phyloP scores from a whole-genome alignment of 2,797 vertebrate genomes.

The Jordanella pulchra region DNA sequence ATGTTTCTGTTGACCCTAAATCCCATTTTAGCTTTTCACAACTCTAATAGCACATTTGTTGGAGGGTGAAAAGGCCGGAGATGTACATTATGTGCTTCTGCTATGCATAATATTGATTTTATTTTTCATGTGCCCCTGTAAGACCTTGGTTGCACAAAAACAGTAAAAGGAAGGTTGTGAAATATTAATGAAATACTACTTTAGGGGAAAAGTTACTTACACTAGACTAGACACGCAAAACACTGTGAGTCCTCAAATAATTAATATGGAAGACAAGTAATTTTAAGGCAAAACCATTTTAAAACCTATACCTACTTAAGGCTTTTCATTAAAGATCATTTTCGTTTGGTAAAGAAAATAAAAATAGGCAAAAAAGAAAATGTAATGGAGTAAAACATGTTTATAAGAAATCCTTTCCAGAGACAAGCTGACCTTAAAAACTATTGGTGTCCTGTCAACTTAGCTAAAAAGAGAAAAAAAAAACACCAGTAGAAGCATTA shows the following conservation, averaged over 20 bases:
- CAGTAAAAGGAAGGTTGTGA: slow-evolving; percentile 9
- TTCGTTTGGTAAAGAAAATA: not conserved
- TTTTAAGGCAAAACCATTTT: not conserved
- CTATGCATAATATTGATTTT: slow-evolving; percentile 15
- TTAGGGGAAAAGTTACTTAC: not conserved
- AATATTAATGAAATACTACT: slow-evolving; percentile 10
- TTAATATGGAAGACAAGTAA: not conserved
- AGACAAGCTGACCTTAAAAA: not conserved
- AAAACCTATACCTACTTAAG: not conserved
- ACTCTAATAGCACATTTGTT: slow-evolving; percentile 12
- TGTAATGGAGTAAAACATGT: not conserved
- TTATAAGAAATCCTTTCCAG: not conserved
- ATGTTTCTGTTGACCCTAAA: slow-evolving; percentile 9
- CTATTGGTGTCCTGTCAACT: too few relatives aligned
- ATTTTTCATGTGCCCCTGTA: not conserved
- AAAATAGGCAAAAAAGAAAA: not conserved
- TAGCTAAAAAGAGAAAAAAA: not conserved
- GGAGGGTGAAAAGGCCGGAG: slow-evolving; percentile 1
- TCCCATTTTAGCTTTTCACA: slow-evolving; percentile 6
- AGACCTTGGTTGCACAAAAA: not conserved
- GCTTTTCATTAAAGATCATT: not conserved
- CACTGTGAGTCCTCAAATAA: not conserved
- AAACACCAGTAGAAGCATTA: not conserved
- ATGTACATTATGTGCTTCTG: slow-evolving; percentile 1
- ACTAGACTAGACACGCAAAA: slow-evolving; percentile 1